Evolutionary conservation across 92 coral and sea anemone species (phyloP), one percentile per base, ranked within the genome.

Genomic region (Zoanthus solanderi): DNA sequence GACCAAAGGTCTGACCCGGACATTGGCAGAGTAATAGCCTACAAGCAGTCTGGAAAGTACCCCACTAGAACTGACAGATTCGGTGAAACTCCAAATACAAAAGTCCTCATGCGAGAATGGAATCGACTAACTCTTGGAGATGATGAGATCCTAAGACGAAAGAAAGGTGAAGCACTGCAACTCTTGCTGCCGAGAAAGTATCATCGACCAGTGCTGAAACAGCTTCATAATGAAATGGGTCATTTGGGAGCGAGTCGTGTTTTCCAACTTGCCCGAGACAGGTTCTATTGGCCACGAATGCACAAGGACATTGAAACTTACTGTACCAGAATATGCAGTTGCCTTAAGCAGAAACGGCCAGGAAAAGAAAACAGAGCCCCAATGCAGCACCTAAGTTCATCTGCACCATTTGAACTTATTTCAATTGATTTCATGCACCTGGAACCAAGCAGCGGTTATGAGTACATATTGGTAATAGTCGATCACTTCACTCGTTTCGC

Each of bases 171-270:
- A 4, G 12, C 44, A 9, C 18, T n/a, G 3, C 83, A 88, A 75
- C 88, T 88, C 5, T 88, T 88, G n/a, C 71, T 89, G 71, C 90
- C 92, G 29, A 31, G 46, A 2, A 69, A 85, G 65, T 15, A 67
- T 56, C 85, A 74, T 37, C 80, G 90, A 1, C 14, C 52, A 63
- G 92, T 89, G 7, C 72, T 88, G 0, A 81, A 85, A n/a, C 44
- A 52, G 15, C 92, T 90, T 48, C 90, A 90, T 42, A 68, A 76
- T 58, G 87, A 90, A 14, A 90, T 90, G 92, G 90, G 89, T 7
- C 90, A 86, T 72, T 18, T 76, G 0, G 86, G 90, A 61, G 52
- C 90, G 9, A 79, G 44, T 34, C 87, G 86, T 53, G 90, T 90
- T 60, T 71, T 53, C 14, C 90, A 86, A 15, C 88, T 88, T 57